Conservation (phyloP, 2,888 invertebrate species). For the Netelia virgata region DNA sequence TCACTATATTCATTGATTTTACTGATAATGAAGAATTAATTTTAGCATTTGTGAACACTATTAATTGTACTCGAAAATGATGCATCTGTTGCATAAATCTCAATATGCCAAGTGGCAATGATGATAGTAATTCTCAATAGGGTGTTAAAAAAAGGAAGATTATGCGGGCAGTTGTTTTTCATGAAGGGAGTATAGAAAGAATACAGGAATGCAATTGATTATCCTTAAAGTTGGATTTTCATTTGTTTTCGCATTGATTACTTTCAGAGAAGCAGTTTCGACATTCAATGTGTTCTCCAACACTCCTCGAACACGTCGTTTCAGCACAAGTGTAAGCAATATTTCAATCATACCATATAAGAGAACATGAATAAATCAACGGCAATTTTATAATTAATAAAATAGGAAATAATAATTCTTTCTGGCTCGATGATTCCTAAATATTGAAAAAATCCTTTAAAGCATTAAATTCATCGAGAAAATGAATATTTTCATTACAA, state of each 20-base stretch:
- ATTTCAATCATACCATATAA: background rate
- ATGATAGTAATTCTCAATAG: no score
- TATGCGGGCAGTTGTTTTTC: background rate
- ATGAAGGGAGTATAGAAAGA: background rate
- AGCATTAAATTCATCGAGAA: no score
- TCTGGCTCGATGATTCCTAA: background rate
- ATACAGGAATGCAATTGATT: slow-evolving; percentile 21
- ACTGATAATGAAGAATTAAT: background rate
- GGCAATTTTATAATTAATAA: background rate
- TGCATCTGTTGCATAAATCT: background rate
- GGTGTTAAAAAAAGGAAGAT: no score
- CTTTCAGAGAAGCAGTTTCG: slow-evolving; percentile 89
- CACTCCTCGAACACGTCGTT: slow-evolving; percentile 92
- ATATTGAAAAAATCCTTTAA: background rate
- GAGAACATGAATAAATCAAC: slow-evolving; percentile 19
- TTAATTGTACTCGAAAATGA: no score
- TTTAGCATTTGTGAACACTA: no score
- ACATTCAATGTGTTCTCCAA: slow-evolving; percentile 90
- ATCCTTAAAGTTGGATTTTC: slow-evolving; percentile 10
- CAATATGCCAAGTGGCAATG: background rate
- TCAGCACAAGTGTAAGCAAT: slow-evolving; percentile 94
- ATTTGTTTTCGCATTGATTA: slow-evolving; percentile 19
- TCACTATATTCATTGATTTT: background rate
- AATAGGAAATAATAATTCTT: slow-evolving; percentile 9
- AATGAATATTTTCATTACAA: background rate